Evolutionary conservation across 2,888 invertebrate genomes (phyloP), one percentile per base, ranked within the genome.

Genomic region (Ametastegia equiseti): DNA sequence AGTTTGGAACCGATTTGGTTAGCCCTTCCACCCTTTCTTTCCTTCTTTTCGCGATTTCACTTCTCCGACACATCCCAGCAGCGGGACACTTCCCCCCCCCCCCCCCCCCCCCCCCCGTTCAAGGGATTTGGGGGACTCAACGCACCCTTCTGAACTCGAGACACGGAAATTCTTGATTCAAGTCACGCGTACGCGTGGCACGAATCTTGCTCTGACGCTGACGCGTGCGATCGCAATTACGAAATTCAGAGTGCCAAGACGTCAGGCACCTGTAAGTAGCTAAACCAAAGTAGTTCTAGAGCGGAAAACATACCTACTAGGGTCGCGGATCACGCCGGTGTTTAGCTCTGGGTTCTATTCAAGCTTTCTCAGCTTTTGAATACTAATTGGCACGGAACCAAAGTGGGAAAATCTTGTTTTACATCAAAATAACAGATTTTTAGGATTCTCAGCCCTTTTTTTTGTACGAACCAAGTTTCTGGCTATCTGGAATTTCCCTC

Each of bases 221-320:
- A 78, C 78, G 63, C 78, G 60, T 78, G 78, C 78, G 39, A 57
- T 78, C 42, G 78, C 78, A 78, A 78, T 78, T 78, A 78, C 78
- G 60, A 60, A 63, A 78, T 78, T 60, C 60, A 27, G 27, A n/a
- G 36, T 15, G 50, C 33, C 50, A 36, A 50, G 54, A 50, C 75
- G 75, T 9, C 50, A 36, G 50, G 86, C 83, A 83, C 47, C 71
- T 71, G 71, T 71, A 47, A 71, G 71, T 71, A 47, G 71, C 71
- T 71, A 71, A 71, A 71, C 71, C 71, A 71, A 71, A 71, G 71
- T 42, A 71, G 71, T 71, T 71, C 23, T 23, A 23, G 30, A 71
- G 19, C 71, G 47, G 71, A 71, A 71, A 71, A 47, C 71, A 71
- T 47, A 15, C 13, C 39, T 67, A n/a, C 36, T 19, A 7, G n/a